Evolutionary conservation across 2,888 invertebrate genomes (phyloP), one percentile per base, ranked within the genome.

Genomic region (Caenorhabditis panamensis): DNA sequence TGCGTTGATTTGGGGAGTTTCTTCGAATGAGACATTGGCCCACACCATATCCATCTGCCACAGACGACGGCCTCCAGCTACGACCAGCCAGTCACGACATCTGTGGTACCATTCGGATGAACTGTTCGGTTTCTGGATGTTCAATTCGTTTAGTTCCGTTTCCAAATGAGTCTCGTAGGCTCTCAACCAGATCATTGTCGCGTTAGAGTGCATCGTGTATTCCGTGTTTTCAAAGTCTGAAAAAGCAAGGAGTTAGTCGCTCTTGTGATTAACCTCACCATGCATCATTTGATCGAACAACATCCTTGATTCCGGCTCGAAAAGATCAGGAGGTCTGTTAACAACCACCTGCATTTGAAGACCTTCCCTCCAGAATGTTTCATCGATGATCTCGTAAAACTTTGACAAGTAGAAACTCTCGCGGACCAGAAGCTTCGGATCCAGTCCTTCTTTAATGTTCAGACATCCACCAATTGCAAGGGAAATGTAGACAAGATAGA

Each of bases 301-400:
- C 36, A 56, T 68, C 22, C 90, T 44, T 16, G 84, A 72, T 28
- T 58, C 71, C 5, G 75, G 72, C 36, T 88, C 80, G 62, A 86
- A 89, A 16, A 90, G 77, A 81, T 90, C 85, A 1, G 90, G 90
- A 9, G 90, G 89, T 53, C 85, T 85, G 61, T 87, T 89, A 41
- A 90, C 87, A 3, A 90, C 89, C 13, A 90, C 88, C 83, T 90
- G 90, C 87, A 90, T 86, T 73, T 90, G 90, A n/a, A 90, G 86
- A 20, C 90, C 90, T 83, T 90, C 90, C 66, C 86, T 75, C 90
- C 90, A 90, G 69, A 90, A 89, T 8, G 90, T 90, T 59, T 90
- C 89, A 64, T 90, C 88, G 49, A 90, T 90, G 20, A 90, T 82
- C 44, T 76, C 69, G 73, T 90, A 90, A 78, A 90, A 90, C 36